Base-by-base conservation (phyloP, 2,113 vertebrate species). In the Paratilapia polleni region DNA sequence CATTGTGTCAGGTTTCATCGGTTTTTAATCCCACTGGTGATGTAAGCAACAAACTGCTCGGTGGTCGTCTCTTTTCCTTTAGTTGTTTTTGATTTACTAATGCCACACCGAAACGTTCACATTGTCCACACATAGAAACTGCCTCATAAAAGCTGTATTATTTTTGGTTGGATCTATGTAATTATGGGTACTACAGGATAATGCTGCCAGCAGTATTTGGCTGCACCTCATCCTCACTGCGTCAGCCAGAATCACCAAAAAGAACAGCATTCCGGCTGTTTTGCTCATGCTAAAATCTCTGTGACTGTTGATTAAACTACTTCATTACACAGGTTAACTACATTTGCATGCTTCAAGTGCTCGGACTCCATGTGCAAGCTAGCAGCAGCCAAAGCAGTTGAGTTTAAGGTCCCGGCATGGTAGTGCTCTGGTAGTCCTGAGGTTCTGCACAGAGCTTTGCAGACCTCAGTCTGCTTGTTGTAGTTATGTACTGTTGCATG, bases 191-290 rank as follows among this genome's bases (percentile, higher is more conserved):
- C 47, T 24, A 14, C 57, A 26, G 31, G 9, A 22, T 6, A 47
- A 47, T 41, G n/a, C 78, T 86, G 85, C 82, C 85, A 87, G 31
- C 68, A 52, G 59, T 70, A 19, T 78, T 73, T 84, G 70, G 83
- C 85, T 80, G 22, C 1, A 59, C 31, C 8, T 56, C 31, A 14
- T 77, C 81, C 0, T 77, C 68, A 81, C 81, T 87, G 60, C 76
- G 34, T 82, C 78, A 87, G 59, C 36, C 85, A 75, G 60, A 79
- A 31, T 60, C n/a, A 57, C 22, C 74, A 62, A 20, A 6, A 20
- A 54, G 19, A 70, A 24, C 56, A 28, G 31, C 26, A 3, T 8
- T 58, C 7, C 56, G 57, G 11, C 28, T 24, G 2, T 77, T 54
- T 26, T 24, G 10, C 19, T 17, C 15, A n/a, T 43, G 11, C 52